phyloP scores from a whole-genome alignment of 2,888 invertebrate species.

The Daptonema setosum region DNA sequence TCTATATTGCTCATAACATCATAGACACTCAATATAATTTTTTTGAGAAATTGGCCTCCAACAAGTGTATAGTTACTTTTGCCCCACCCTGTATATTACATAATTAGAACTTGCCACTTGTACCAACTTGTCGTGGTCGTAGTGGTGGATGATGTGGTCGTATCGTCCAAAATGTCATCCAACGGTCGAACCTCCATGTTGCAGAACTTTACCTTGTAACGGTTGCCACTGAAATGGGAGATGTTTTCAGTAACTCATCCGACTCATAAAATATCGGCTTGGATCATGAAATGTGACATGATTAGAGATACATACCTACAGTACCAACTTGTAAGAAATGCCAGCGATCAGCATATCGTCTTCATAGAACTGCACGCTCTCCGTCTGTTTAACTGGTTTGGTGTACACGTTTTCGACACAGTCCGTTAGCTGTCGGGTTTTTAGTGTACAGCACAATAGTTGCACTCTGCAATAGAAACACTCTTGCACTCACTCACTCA shows the following conservation, averaged over 20 bases:
- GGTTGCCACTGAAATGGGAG: background rate
- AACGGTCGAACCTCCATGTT: background rate
- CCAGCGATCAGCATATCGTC: background rate
- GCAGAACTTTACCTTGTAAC: background rate
- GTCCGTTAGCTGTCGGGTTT: constrained; percentile 19
- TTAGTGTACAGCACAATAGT: constrained; percentile 21
- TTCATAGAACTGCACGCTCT: background rate
- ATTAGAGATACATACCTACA: too few relatives aligned
- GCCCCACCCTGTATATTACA: too few relatives aligned
- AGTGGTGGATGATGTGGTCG: background rate
- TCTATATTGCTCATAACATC: too few relatives aligned
- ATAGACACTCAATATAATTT: too few relatives aligned
- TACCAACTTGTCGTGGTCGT: background rate
- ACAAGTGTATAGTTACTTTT: too few relatives aligned
- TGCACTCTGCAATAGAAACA: constrained; percentile 21
- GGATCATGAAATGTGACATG: background rate
- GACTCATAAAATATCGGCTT: background rate
- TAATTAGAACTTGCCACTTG: too few relatives aligned
- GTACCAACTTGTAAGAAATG: background rate
- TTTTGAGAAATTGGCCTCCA: too few relatives aligned
- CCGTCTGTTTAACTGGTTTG: constrained; percentile 14
- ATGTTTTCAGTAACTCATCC: background rate
- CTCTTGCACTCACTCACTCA: too few relatives aligned
- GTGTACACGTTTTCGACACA: constrained; percentile 18
- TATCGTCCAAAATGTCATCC: background rate